A percentile compares a stretch with the other conserved stretches of the same genome.
Conservation (phyloP, 2,888 invertebrate species). For the Bombylius major region DNA sequence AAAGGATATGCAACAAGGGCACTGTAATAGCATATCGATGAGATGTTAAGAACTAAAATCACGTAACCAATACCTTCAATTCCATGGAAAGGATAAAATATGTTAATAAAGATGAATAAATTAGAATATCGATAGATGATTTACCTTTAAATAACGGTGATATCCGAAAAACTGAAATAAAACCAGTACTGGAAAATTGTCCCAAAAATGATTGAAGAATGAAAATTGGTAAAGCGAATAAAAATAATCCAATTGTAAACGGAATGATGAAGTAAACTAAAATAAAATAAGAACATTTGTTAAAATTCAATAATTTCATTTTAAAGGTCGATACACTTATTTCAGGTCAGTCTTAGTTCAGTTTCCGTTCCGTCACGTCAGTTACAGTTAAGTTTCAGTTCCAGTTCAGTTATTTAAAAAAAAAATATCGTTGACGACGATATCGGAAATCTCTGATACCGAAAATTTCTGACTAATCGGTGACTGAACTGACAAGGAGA, state of each 20-base stretch:
- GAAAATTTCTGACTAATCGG: too few relatives aligned
- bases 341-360: too few relatives aligned
- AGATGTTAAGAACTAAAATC: conserved; percentile 63
- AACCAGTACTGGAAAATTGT: conserved; percentile 71
- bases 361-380: too few relatives aligned
- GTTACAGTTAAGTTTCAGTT: too few relatives aligned
- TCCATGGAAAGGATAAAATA: not conserved
- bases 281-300: not conserved
- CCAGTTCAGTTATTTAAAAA: too few relatives aligned
- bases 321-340: too few relatives aligned
- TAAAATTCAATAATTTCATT: too few relatives aligned
- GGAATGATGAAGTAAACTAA: conserved; percentile 21
- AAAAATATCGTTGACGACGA: too few relatives aligned
- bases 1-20: conserved; percentile 74
- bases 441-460: too few relatives aligned
- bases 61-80: conserved; percentile 73
- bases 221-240: conserved; percentile 75
- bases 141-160: conserved; percentile 79
- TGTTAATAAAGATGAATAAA: not conserved
- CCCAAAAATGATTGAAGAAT: conserved; percentile 80
- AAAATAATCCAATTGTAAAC: conserved; percentile 47
- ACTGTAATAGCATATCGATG: conserved; percentile 71
- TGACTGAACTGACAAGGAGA: too few relatives aligned
- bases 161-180: conserved; percentile 66
- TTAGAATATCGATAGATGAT: not conserved